Conservation (phyloP, 2,797 vertebrate species). For the Gambusia yucatana region DNA sequence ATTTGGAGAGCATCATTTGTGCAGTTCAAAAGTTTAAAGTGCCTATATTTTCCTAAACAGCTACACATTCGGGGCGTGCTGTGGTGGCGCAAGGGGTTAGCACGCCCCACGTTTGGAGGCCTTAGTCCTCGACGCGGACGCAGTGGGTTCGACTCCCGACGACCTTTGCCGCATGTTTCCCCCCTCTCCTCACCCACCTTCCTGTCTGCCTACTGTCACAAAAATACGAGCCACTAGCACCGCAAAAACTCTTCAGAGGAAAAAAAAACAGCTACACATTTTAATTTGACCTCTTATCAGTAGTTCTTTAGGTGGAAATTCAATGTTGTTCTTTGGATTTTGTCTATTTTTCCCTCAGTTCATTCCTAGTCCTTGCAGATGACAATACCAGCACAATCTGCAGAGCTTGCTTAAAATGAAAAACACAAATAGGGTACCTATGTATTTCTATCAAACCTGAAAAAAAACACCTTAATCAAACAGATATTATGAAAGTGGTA, state of each 20-base stretch:
- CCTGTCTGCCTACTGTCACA: no score
- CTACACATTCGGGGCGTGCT: not conserved
- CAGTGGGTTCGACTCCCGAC: no score
- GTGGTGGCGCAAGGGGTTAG: no score
- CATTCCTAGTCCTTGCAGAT: not conserved
- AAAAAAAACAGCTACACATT: not conserved
- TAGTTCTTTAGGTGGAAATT: not conserved
- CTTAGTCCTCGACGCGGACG: no score
- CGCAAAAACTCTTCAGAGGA: no score
- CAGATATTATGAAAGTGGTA: not conserved
- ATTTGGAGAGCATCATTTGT: not conserved
- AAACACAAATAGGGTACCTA: not conserved
- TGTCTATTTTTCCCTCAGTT: not conserved
- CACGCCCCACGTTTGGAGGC: no score
- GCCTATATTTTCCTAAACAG: not conserved
- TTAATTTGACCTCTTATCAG: not conserved
- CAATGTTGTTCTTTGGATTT: not conserved
- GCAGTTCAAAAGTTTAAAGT: not conserved
- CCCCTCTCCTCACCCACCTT: no score
- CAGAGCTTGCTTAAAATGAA: not conserved
- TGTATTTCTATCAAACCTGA: not conserved
- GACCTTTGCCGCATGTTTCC: no score
- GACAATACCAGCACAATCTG: not conserved
- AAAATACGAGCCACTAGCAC: no score
- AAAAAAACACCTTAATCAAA: not conserved